Conservation (phyloP, 2,113 vertebrate genomes). For the Lucifuga dentata region DNA sequence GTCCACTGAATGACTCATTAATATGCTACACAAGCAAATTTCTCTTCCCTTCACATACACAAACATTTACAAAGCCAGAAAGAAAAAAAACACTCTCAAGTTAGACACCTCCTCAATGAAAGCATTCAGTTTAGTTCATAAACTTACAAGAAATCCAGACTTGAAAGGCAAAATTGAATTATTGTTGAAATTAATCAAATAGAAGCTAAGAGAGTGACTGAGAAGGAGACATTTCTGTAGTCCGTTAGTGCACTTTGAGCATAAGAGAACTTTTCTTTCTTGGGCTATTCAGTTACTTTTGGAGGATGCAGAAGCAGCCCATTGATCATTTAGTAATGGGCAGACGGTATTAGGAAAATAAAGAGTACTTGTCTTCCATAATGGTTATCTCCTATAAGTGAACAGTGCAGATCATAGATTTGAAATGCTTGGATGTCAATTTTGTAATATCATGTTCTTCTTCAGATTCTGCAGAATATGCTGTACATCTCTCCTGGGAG, state of each 20-base stretch:
- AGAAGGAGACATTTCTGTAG: slow-evolving; percentile 53
- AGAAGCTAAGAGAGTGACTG: slow-evolving; percentile 41
- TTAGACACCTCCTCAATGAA: slow-evolving; percentile 15
- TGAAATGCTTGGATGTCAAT: slow-evolving; percentile 18
- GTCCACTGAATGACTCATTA: slow-evolving; percentile 27
- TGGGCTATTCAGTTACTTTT: slow-evolving; percentile 65
- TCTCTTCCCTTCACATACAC: background rate
- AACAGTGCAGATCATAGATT: background rate
- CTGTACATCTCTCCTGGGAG: slow-evolving; percentile 16
- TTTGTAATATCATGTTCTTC: slow-evolving; percentile 44
- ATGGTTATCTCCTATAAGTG: slow-evolving; percentile 31
- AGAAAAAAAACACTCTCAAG: slow-evolving; percentile 17
- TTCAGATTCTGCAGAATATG: slow-evolving; percentile 29
- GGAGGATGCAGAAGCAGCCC: slow-evolving; percentile 50
- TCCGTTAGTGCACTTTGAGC: slow-evolving; percentile 73
- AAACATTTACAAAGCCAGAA: slow-evolving; percentile 19
- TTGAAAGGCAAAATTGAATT: slow-evolving; percentile 64
- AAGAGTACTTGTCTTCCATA: slow-evolving; percentile 26
- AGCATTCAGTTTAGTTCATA: slow-evolving; percentile 31
- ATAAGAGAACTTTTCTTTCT: slow-evolving; percentile 51
- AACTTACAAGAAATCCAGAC: slow-evolving; percentile 41
- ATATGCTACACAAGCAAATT: slow-evolving; percentile 20
- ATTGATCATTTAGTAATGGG: slow-evolving; percentile 61
- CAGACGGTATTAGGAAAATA: slow-evolving; percentile 50
- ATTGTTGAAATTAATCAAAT: slow-evolving; percentile 66